Conservation (phyloP, 2,113 vertebrate species). For the Catharus minimus region DNA sequence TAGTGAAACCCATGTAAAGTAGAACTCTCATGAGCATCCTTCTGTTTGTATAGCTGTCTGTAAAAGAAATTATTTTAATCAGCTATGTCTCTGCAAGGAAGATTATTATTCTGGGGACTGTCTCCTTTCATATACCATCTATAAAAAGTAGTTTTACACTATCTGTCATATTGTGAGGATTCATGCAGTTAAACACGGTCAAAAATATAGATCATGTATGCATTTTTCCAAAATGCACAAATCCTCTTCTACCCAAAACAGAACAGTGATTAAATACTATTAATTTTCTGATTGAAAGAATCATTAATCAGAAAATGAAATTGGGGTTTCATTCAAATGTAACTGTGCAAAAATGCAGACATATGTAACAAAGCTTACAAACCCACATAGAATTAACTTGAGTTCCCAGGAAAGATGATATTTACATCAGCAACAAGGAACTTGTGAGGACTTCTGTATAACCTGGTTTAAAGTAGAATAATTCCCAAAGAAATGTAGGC, state of each 20-base stretch:
- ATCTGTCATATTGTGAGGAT: not conserved
- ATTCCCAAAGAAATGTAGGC: not conserved
- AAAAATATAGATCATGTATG: not conserved
- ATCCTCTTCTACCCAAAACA: not conserved
- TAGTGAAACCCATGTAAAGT: not conserved
- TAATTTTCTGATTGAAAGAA: not conserved
- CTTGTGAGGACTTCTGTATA: not conserved
- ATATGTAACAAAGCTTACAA: not conserved
- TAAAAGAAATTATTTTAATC: not conserved
- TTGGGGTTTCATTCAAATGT: not conserved
- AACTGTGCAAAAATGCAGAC: not conserved
- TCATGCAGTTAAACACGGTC: not conserved
- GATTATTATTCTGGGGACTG: not conserved
- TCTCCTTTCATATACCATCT: fast-evolving
- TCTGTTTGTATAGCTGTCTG: not conserved
- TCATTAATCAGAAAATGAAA: not conserved
- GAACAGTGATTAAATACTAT: not conserved
- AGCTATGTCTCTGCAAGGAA: not conserved
- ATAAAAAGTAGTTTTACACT: not conserved
- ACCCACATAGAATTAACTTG: not conserved
- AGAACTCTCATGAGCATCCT: not conserved
- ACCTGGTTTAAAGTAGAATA: not conserved
- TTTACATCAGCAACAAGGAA: not conserved
- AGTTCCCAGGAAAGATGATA: not conserved
- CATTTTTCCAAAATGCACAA: not conserved